Percentiles rank a stretch among this genome's conserved stretches.
phyloP scores from a whole-genome alignment of 2,797 vertebrate species.

The Phataginus tetradactyla region DNA sequence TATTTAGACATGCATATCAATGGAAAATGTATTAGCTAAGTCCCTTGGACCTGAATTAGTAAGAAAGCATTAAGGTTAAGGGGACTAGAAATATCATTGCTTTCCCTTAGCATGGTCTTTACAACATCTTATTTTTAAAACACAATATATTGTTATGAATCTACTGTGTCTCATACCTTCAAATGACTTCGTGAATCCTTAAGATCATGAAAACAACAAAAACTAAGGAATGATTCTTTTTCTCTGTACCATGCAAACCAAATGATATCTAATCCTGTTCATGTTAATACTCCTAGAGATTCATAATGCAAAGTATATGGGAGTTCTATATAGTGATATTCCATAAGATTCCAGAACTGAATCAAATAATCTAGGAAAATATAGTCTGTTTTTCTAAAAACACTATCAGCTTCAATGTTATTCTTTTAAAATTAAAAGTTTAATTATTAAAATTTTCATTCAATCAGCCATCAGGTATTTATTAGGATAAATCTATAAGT shows the following conservation, averaged over 20 bases:
- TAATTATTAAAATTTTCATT: conserved; percentile 18
- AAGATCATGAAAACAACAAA: background rate
- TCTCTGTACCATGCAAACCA: background rate
- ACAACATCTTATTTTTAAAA: conserved; percentile 54
- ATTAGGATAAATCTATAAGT: background rate
- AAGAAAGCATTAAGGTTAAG: conserved; percentile 59
- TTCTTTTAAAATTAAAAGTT: conserved; percentile 14
- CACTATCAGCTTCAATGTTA: background rate
- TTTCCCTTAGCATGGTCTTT: conserved; percentile 50
- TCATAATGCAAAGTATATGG: background rate
- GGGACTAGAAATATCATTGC: conserved; percentile 56
- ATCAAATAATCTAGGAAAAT: conserved; percentile 10
- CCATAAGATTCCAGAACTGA: conserved; percentile 9
- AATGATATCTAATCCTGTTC: background rate
- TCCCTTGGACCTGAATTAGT: conserved; percentile 65
- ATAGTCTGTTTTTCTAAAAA: background rate
- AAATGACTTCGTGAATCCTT: background rate
- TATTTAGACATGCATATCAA: conserved; percentile 18
- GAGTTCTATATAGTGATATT: background rate
- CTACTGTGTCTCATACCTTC: background rate
- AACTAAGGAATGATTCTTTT: background rate
- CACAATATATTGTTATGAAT: conserved; percentile 23
- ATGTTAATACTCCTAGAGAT: background rate
- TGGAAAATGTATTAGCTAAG: conserved; percentile 65
- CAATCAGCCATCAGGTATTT: background rate